Percentiles rank a stretch among this genome's conserved stretches.
These are phyloP conservation scores for Halocynthia roretzi DNA, from an alignment of 23 tunicate species.

Conservation along the genomic window DNA sequence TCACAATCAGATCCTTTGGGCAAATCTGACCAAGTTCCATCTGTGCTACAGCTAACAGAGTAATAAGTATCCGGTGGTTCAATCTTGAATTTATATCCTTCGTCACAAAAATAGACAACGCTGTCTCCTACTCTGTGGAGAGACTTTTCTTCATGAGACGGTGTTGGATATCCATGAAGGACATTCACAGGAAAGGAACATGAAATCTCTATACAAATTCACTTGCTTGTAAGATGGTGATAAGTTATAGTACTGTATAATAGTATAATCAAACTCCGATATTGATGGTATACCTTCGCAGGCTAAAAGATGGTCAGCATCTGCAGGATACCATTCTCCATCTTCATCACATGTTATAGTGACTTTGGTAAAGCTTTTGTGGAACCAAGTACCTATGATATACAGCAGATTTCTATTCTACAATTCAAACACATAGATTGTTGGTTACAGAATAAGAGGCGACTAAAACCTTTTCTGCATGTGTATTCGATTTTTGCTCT, in stretches of 20 bases:
- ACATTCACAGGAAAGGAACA: conserved; percentile 29
- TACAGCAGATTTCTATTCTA: background rate
- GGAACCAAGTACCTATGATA: conserved; percentile 21
- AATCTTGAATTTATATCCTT: conserved; percentile 26
- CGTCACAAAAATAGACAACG: conserved; percentile 14
- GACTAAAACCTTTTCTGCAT: conserved; percentile 8
- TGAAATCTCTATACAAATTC: conserved; percentile 12
- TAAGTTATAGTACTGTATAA: no score
- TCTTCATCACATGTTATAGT: conserved; percentile 14
- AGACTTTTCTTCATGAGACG: background rate
- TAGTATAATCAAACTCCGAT: no score
- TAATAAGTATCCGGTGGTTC: conserved; percentile 26
- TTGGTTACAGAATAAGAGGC: background rate
- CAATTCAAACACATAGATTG: background rate
- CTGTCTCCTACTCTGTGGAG: conserved; percentile 1
- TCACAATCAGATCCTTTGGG: conserved; percentile 24
- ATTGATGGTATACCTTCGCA: no score
- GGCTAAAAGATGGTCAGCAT: background rate
- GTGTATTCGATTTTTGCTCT: conserved; percentile 1
- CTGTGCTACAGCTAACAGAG: conserved; percentile 10
- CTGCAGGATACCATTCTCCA: conserved; percentile 33
- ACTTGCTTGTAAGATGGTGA: background rate
- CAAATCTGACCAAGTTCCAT: conserved; percentile 46
- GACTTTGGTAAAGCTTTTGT: background rate
- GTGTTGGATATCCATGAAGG: background rate